phyloP scores from a whole-genome alignment of 2,888 invertebrate species.

The Plemyria rubiginata region DNA sequence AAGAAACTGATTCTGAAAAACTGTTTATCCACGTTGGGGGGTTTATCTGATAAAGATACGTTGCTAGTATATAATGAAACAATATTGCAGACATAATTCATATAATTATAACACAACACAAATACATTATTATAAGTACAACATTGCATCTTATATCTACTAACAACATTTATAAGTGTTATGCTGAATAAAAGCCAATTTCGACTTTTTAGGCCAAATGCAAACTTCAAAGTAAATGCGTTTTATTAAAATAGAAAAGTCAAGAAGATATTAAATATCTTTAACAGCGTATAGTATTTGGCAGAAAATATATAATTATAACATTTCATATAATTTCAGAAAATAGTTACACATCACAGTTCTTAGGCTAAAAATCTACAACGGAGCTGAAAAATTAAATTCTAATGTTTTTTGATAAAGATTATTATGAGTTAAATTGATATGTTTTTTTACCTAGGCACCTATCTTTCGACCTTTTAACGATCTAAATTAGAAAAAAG shows the following conservation, averaged over 20 bases:
- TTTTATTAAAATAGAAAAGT: constrained; percentile 45
- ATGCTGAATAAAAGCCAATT: constrained; percentile 37
- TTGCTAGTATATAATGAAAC: too few species aligned
- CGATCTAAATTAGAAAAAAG: constrained; percentile 53
- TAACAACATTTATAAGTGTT: constrained; percentile 50
- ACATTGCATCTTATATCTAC: constrained; percentile 55
- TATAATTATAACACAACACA: constrained; percentile 76
- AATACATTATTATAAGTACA: constrained; percentile 58
- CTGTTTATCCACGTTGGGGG: too few species aligned
- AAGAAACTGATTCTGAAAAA: too few species aligned
- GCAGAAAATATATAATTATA: constrained; percentile 65
- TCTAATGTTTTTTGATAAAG: constrained; percentile 42
- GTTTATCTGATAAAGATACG: too few species aligned
- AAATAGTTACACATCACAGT: constrained; percentile 71
- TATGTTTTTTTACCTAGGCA: constrained; percentile 74
- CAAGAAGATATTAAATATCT: constrained; percentile 75
- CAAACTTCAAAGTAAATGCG: constrained; percentile 40
- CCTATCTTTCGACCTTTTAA: constrained; percentile 53
- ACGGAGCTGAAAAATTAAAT: constrained; percentile 46
- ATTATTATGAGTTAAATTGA: constrained; percentile 54
- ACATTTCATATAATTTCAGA: constrained; percentile 59
- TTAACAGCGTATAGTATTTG: constrained; percentile 62
- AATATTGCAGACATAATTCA: constrained; percentile 76
- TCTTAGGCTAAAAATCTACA: constrained; percentile 59
- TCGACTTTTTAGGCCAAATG: constrained; percentile 62